phyloP scores from a whole-genome alignment of 2,113 vertebrate genomes.

The Gallinago media region DNA sequence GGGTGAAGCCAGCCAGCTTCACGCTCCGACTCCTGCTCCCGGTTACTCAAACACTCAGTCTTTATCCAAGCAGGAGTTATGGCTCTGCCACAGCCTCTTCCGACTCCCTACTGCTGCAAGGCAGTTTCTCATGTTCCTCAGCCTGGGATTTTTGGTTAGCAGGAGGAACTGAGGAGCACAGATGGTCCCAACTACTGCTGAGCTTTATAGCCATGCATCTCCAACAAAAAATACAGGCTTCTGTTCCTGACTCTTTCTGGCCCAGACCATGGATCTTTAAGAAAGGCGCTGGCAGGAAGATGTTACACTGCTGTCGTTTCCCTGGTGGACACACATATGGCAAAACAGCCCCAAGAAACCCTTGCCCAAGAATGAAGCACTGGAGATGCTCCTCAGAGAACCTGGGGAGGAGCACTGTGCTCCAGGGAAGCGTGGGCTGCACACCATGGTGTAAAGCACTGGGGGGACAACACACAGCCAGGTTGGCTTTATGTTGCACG shows the following conservation, averaged over 20 bases:
- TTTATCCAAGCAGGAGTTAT: not conserved
- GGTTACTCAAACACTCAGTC: not conserved
- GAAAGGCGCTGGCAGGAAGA: not conserved
- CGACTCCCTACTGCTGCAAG: not conserved
- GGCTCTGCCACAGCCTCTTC: not conserved
- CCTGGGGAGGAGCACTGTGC: accelerated
- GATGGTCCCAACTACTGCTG: not conserved
- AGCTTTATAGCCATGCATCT: not conserved
- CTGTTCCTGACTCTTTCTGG: not conserved
- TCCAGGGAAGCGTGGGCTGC: not conserved
- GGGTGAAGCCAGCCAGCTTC: not conserved
- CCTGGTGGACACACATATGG: not conserved
- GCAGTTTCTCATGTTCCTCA: not conserved
- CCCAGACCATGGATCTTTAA: not conserved
- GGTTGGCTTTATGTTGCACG: not conserved
- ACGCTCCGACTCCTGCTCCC: not conserved
- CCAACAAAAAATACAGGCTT: not conserved
- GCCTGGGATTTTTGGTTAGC: not conserved
- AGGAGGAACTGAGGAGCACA: not conserved
- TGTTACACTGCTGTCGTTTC: not conserved
- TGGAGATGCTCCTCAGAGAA: not conserved
- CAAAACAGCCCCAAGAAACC: not conserved
- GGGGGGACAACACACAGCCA: not conserved
- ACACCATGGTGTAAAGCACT: not conserved
- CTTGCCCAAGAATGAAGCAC: not conserved